Conservation (phyloP, 2,888 invertebrate species). For the Zootermopsis nevadensis region DNA sequence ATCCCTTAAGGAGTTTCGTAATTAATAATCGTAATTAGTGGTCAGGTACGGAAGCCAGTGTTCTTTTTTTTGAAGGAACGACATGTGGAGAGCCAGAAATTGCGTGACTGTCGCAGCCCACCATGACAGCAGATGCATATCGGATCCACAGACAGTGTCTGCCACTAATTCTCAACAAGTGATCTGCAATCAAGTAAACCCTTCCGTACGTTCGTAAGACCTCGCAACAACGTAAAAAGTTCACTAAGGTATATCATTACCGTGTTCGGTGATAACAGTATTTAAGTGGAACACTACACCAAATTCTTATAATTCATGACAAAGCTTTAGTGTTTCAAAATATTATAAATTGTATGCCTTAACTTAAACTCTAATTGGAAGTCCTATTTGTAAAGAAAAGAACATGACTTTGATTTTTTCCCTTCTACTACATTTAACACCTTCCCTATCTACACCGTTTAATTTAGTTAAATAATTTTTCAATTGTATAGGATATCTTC, state of each 20-base stretch:
- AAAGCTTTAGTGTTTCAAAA: constrained; percentile 10
- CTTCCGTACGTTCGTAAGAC: constrained; percentile 15
- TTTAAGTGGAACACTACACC: constrained; percentile 13
- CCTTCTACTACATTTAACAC: constrained; percentile 31
- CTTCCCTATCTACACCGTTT: constrained; percentile 15
- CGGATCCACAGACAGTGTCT: constrained; percentile 14
- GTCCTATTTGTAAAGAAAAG: constrained; percentile 16
- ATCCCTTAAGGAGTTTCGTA: constrained; percentile 34
- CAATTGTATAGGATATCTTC: constrained; percentile 1
- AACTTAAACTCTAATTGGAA: not conserved
- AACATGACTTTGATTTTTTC: constrained; percentile 18
- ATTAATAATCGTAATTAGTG: constrained; percentile 42
- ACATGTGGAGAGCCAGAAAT: constrained; percentile 31
- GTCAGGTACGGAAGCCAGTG: constrained; percentile 31
- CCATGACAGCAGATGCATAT: constrained; percentile 46
- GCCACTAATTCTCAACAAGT: not conserved
- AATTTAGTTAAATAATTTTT: constrained; percentile 33
- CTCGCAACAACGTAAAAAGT: not conserved
- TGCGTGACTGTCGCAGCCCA: constrained; percentile 27
- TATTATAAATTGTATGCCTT: constrained; percentile 19
- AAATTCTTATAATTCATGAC: constrained; percentile 13
- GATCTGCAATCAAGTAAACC: constrained; percentile 30
- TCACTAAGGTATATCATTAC: not conserved
- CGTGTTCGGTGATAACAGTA: not conserved
- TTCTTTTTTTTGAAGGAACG: constrained; percentile 4